Evolutionary conservation across 2,797 vertebrate genomes (phyloP), one percentile per base, ranked within the genome.

Genomic region (Pampus argenteus): DNA sequence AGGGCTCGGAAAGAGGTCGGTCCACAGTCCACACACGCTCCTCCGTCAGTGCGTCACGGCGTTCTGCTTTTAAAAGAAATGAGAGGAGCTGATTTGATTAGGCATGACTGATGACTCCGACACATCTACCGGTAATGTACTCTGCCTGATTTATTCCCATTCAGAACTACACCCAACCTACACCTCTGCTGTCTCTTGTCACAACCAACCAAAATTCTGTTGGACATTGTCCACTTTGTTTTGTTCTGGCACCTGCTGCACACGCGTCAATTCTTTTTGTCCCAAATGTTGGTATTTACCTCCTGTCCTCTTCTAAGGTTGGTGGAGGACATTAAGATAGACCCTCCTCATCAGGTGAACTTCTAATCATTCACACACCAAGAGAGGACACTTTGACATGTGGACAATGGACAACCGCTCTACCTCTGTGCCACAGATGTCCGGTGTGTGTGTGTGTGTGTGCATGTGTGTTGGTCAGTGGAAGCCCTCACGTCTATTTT

Each of bases 401-500:
- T n/a, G n/a, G n/a, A n/a, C n/a, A n/a, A n/a, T n/a, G n/a, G n/a
- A n/a, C n/a, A n/a, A n/a, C n/a, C n/a, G n/a, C n/a, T n/a, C n/a
- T n/a, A n/a, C n/a, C n/a, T n/a, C n/a, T n/a, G n/a, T n/a, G n/a
- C n/a, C n/a, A n/a, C n/a, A n/a, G n/a, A n/a, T n/a, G n/a, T n/a
- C n/a, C n/a, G n/a, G n/a, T n/a, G n/a, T n/a, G n/a, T 4, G 45
- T 60, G 54, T 42, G 31, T 68, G 50, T 56, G 58, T 52, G 50
- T 49, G 45, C 66, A 61, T 54, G 56, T 71, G 17, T 29, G 34
- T 25, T 29, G 9, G 48, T 61, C 6, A 47, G 28, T 76, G 40
- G 31, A 65, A 78, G 52, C 69, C 71, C 55, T 83, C 34, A 13
- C 54, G 79, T 82, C 77, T 86, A 81, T 86, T 89, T 83, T 86